Conservation (phyloP, 2,888 invertebrate species). For the Oegoconia quadripuncta region DNA sequence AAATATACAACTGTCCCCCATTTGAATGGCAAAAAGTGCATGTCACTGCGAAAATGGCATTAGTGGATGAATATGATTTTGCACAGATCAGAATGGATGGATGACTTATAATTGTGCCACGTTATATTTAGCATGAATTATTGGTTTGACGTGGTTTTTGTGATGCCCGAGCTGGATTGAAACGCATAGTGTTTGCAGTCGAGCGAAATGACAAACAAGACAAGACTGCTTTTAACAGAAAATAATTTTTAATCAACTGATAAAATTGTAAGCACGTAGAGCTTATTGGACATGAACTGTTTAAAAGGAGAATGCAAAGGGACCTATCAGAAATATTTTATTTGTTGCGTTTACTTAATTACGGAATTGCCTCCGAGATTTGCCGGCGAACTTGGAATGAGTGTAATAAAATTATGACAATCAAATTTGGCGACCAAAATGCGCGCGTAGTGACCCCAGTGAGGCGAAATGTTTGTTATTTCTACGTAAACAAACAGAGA, state of each 20-base stretch:
- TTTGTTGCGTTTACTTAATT: constrained; percentile 26
- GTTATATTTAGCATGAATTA: constrained; percentile 77
- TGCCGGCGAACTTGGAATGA: constrained; percentile 25
- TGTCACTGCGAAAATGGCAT: constrained; percentile 74
- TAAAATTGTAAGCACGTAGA: neutral
- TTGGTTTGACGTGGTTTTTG: constrained; percentile 70
- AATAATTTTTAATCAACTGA: neutral
- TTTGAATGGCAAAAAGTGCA: constrained; percentile 79
- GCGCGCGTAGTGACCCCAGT: constrained; percentile 62
- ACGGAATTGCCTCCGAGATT: constrained; percentile 41
- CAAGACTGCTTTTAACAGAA: too few species aligned
- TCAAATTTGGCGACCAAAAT: constrained; percentile 62
- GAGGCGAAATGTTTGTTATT: constrained; percentile 64
- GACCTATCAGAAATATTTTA: constrained; percentile 11
- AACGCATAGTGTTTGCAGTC: neutral
- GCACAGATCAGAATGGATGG: constrained; percentile 69
- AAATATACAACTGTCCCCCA: constrained; percentile 68
- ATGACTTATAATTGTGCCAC: constrained; percentile 75
- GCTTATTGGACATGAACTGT: neutral
- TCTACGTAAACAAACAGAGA: constrained; percentile 72
- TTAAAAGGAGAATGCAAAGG: neutral
- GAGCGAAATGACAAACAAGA: neutral
- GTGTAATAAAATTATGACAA: constrained; percentile 63
- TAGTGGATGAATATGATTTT: constrained; percentile 75
- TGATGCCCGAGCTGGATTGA: too few species aligned